Evolutionary conservation across 2,888 invertebrate genomes (phyloP).

Genomic region (Encarsia formosa): DNA sequence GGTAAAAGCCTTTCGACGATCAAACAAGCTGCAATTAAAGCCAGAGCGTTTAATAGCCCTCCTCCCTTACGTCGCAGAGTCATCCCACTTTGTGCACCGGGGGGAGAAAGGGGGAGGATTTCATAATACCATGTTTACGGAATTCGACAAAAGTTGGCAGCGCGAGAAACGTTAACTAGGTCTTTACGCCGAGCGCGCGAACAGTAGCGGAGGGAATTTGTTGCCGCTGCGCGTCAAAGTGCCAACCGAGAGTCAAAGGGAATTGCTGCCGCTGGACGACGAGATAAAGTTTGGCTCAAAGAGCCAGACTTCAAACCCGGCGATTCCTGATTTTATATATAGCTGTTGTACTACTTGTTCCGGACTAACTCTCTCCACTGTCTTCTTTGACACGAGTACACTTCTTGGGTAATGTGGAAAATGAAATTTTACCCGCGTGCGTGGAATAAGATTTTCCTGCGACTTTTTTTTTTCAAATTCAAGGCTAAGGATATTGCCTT

Average conservation of each 20-base stretch:
- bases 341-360: slow-evolving; percentile 3
- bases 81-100: no score
- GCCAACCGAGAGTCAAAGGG: slow-evolving; percentile 3
- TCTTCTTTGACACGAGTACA: neutral
- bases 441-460: no score
- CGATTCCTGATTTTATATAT: slow-evolving; percentile 13
- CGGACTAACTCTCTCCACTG: slow-evolving; percentile 10
- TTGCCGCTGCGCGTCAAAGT: neutral
- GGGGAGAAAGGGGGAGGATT: no score
- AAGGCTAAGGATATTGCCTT: no score
- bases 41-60: no score
- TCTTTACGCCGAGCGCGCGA: neutral
- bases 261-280: neutral
- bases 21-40: no score
- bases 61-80: no score
- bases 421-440: no score
- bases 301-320: neutral
- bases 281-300: neutral
- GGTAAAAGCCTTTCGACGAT: no score
- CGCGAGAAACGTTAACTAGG: slow-evolving; percentile 8
- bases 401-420: no score
- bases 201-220: slow-evolving; percentile 6
- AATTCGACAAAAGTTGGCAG: slow-evolving; percentile 1
- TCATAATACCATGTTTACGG: no score
- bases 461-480: no score